Percentiles rank a stretch among this genome's conserved stretches.
phyloP scores from a whole-genome alignment of 2,888 invertebrate genomes.

The Athripsodes cinereus region DNA sequence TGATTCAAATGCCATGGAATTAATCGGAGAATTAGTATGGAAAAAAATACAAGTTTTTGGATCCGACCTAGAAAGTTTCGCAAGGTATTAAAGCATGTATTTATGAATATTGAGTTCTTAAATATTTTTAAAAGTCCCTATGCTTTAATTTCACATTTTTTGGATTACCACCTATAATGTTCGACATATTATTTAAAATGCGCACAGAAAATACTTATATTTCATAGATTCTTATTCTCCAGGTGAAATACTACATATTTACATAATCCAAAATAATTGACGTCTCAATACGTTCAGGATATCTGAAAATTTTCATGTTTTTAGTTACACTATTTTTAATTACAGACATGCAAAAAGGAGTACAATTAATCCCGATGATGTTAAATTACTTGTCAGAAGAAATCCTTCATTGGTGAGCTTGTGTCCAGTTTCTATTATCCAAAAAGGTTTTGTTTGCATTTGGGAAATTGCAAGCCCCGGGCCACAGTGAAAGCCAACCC shows the following conservation, averaged over 20 bases:
- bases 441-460: not conserved
- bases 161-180: no score
- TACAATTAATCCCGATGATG: conserved; percentile 57
- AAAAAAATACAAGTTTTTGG: conserved; percentile 52
- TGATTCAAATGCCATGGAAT: conserved; percentile 50
- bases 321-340: conserved; percentile 21
- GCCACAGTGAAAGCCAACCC: no score
- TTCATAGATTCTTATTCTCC: no score
- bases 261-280: no score
- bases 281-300: no score
- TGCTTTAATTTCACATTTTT: no score
- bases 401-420: conserved; percentile 54
- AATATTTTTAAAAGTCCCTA: no score
- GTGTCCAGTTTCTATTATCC: not conserved
- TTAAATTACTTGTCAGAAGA: conserved; percentile 55
- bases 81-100: conserved; percentile 52
- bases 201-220: no score
- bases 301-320: no score
- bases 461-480: not conserved
- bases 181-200: no score
- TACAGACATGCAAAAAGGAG: conserved; percentile 58
- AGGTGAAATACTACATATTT: no score
- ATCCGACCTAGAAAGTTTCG: conserved; percentile 58
- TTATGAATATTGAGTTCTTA: no score
- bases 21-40: conserved; percentile 55